Evolutionary conservation across 2,113 vertebrate genomes (phyloP), one percentile per base, ranked within the genome.

Genomic region (Naja naja): DNA sequence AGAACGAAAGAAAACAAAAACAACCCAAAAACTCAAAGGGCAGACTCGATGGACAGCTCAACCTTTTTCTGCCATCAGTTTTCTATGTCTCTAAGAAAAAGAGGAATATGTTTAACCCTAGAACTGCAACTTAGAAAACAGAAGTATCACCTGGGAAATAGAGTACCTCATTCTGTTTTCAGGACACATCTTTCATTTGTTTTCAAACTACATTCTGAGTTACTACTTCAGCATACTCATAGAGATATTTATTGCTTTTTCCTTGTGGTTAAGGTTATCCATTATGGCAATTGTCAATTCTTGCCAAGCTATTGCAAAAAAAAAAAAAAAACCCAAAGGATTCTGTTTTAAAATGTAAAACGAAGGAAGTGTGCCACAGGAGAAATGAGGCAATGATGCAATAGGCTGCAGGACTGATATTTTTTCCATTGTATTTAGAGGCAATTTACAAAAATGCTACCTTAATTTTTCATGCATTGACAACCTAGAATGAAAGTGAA

Each of bases 331-430:
- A 11, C 27, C 30, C 30, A n/a, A 69, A 69, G 30, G 64, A 92
- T 97, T 96, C 95, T 86, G 85, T 92, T 95, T 95, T 94, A 96
- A 96, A 95, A 95, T 91, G 43, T 94, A 93, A 96, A 96, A 95
- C 91, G 93, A 96, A 95, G 88, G 93, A 81, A 96, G 94, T 94
- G 53, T 94, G 39, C 92, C 93, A 85, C 93, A 91, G 93, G 58
- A 90, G 89, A 95, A 93, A 91, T 92, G 58, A 94, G 45, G 58
- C 87, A 92, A 49, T 93, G 55, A 30, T 91, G 27, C 49, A 93
- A 92, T 9, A 52, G 87, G 92, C 95, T 92, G 91, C 95, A 95
- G 94, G 95, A 95, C n/a, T 95, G 90, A 94, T 14, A 27, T 89
- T 94, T 64, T 64, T 94, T 58, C 95, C 47, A 30, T 90, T 90